These are phyloP conservation scores for Noctua janthina DNA, from an alignment of 2,888 invertebrate species.

Conservation along the genomic window DNA sequence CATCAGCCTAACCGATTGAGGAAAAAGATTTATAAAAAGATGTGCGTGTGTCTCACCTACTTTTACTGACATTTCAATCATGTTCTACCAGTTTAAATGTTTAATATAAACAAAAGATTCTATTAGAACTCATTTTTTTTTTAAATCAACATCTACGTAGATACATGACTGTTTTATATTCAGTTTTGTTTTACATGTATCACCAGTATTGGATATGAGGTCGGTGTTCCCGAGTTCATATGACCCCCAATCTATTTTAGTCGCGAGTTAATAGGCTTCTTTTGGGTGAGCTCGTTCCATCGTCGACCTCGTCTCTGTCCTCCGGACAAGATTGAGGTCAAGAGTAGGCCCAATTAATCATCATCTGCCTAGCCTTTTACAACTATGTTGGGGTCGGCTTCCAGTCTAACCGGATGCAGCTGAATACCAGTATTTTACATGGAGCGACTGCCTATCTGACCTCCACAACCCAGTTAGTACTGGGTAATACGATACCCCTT, in stretches of 20 bases:
- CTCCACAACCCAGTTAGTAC: too few species aligned
- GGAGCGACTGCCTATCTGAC: too few species aligned
- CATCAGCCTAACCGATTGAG: conserved; percentile 27
- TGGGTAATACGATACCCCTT: too few species aligned
- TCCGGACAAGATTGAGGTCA: background rate
- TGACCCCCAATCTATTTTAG: background rate
- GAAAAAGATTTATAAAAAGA: conserved; percentile 40
- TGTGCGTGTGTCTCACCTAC: background rate
- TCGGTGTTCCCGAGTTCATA: background rate
- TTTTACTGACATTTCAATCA: conserved; percentile 20
- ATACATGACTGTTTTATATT: background rate
- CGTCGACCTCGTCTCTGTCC: background rate
- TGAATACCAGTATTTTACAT: too few species aligned
- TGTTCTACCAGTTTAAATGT: background rate
- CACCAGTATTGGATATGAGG: background rate
- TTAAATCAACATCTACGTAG: background rate
- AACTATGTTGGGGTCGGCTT: too few species aligned
- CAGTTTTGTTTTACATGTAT: background rate
- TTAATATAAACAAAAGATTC: background rate
- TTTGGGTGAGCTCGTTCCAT: background rate
- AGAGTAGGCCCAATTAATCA: background rate
- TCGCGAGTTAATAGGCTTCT: background rate
- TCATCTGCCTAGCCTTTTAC: too few species aligned
- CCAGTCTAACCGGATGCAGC: too few species aligned
- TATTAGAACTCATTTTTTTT: conserved; percentile 1